Evolutionary conservation across 2,113 vertebrate species (phyloP), one percentile per base, ranked within the genome.

Genomic region (Hemicordylus capensis): DNA sequence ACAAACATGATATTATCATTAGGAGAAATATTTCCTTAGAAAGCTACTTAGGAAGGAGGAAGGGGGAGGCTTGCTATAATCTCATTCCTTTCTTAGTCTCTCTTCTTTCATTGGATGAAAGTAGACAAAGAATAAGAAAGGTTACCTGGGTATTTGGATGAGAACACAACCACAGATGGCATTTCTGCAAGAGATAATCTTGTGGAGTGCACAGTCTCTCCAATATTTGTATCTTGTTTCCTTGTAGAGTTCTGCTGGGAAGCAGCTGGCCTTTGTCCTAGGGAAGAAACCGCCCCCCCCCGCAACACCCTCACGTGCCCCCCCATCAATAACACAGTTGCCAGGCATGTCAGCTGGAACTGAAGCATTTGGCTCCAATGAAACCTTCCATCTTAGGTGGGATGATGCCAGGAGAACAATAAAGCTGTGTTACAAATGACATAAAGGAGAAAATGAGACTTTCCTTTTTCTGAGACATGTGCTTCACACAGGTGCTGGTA

Each of bases 181-280:
- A 85, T 80, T 85, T 80, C 56, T 51, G 56, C 42, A 59, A 56
- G 76, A 39, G 48, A 48, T 48, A 20, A 54, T 64, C 54, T 64
- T 73, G 39, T 39, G 22, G 42, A 9, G n/a, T 11, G 44, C 2
- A 46, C 73, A 64, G 56, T 88, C 2, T 73, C 1, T 84, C 63
- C 1, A 84, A 14, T 14, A 66, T 76, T 84, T 89, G 28, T 66
- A 44, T 77, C 67, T 83, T 83, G 75, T 28, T 83, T 92, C 82
- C 63, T 87, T 85, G 44, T 46, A 22, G 26, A 78, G 42, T 90
- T 93, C 91, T 89, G 78, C 67, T 82, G 89, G 69, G 73, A 88
- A 89, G 64, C 70, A 87, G 85, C 89, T 95, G 92, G 85, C 85
- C 73, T 59, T 54, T 56, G 54, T 87, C 81, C 85, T 92, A 90